Evolutionary conservation across 2,113 vertebrate genomes (phyloP).

Genomic region (Passer montanus): DNA sequence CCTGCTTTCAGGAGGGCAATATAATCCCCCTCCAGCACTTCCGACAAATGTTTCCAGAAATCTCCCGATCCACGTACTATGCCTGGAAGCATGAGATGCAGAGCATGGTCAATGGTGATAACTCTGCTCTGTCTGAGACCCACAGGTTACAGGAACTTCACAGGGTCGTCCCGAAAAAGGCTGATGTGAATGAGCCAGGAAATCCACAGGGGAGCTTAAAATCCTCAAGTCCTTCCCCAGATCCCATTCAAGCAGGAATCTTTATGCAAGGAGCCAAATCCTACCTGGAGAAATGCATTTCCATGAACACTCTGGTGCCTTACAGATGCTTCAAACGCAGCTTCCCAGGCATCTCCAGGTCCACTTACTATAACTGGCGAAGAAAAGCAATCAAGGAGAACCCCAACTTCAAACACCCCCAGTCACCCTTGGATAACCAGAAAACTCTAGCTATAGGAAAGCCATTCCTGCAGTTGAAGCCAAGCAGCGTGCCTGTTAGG

Average conservation of each 20-base stretch:
- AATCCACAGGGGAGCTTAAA: not conserved
- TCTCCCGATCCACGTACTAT: slow-evolving; percentile 94
- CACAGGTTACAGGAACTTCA: slow-evolving; percentile 11
- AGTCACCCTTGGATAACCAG: not conserved
- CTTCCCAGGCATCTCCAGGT: slow-evolving; percentile 94
- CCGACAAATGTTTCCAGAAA: slow-evolving; percentile 89
- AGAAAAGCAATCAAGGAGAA: slow-evolving; percentile 88
- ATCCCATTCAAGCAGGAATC: slow-evolving; percentile 47
- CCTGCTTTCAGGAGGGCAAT: slow-evolving; percentile 85
- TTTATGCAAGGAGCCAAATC: slow-evolving; percentile 92
- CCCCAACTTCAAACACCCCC: slow-evolving; percentile 75
- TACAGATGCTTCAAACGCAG: slow-evolving; percentile 90
- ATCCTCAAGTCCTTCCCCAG: not conserved
- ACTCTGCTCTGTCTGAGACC: slow-evolving; percentile 19
- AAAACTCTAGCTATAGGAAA: slow-evolving; percentile 8
- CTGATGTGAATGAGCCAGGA: not conserved
- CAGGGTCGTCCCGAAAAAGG: slow-evolving; percentile 2
- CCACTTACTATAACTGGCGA: slow-evolving; percentile 97
- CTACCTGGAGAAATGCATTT: slow-evolving; percentile 89
- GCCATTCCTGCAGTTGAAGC: slow-evolving; percentile 11
- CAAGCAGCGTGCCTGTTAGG: not conserved
- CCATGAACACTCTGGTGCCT: slow-evolving; percentile 86
- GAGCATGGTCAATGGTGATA: slow-evolving; percentile 66
- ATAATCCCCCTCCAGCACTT: slow-evolving; percentile 89
- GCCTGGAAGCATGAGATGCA: slow-evolving; percentile 95